Evolutionary conservation across 1,140 invertebrate genomes (phyloP).

Genomic region (Apis dorsata): DNA sequence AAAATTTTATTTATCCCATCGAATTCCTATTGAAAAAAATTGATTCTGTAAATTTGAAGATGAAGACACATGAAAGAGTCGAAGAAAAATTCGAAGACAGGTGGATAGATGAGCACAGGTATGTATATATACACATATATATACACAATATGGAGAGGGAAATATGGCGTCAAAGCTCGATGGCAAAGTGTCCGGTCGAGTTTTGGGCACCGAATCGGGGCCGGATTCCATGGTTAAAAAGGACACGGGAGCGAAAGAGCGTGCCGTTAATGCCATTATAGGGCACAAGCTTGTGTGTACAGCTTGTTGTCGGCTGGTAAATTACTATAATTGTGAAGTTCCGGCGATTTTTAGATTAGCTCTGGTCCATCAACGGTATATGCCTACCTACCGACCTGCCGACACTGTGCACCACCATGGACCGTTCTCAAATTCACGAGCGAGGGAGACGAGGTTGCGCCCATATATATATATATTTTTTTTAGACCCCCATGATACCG

Average conservation of each 20-base stretch:
- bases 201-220: conserved; percentile 40
- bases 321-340: conserved; percentile 80
- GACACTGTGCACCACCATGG: conserved; percentile 45
- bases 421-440: conserved; percentile 64
- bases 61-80: no score
- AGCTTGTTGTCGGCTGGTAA: conserved; percentile 78
- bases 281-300: conserved; percentile 69
- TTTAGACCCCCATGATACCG: not conserved
- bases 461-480: not conserved
- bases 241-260: conserved; percentile 68
- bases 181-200: conserved; percentile 31
- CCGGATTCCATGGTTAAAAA: conserved; percentile 57
- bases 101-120: not conserved
- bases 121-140: not conserved
- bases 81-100: no score
- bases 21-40: no score
- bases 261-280: conserved; percentile 69
- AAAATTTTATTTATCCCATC: no score
- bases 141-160: not conserved
- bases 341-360: conserved; percentile 80
- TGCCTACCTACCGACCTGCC: conserved; percentile 71
- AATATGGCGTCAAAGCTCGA: conserved; percentile 22
- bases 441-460: not conserved
- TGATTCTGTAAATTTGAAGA: no score
- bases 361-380: conserved; percentile 78